Evolutionary conservation across 2,113 vertebrate genomes (phyloP), one percentile per base, ranked within the genome.

Genomic region (Rhombomys opimus): DNA sequence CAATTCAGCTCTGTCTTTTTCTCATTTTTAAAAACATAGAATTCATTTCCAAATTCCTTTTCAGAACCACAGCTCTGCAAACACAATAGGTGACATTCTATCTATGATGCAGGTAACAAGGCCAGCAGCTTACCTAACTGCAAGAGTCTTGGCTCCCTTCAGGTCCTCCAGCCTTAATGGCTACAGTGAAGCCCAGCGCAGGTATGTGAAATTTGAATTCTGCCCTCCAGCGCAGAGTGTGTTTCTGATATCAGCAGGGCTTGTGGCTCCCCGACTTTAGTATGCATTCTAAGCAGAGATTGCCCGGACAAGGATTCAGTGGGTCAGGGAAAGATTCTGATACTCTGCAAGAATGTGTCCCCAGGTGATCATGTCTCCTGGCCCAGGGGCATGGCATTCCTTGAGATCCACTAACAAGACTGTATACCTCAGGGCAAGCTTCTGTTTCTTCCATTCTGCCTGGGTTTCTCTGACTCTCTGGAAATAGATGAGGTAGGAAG

Each of bases 21-120:
- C 46, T 91, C 23, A 59, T 63, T 50, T 87, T 82, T 72, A 89
- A 94, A 94, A 78, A 14, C 85, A 41, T 72, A 57, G 27, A 67
- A 27, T 70, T 32, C 27, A 52, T 11, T 86, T 86, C 52, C 23
- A 78, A 90, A 77, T 76, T 91, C 23, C 12, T 35, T 76, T 87
- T 85, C 38, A 85, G 67, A 97, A 92, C 46, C 22, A 27, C 78
- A 85, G 41, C 30, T 96, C 35, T 85, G 18, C 52, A 78, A 65
- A 93, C 5, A 84, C 10, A 75, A 6, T 77, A 63, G 84, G 3
- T 9, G 77, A 6, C 14, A 57, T 86, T 80, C 23, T 73, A 14
- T 22, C 25, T 20, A 11, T 81, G 80, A 8, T 8, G 18, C 38
- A 57, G 70, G 20, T 70, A 57, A 75, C 52, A 73, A 84, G 61